These are phyloP conservation scores for Arnoldichthys spilopterus DNA, from an alignment of 2,797 vertebrate genomes.

Conservation along the genomic window DNA sequence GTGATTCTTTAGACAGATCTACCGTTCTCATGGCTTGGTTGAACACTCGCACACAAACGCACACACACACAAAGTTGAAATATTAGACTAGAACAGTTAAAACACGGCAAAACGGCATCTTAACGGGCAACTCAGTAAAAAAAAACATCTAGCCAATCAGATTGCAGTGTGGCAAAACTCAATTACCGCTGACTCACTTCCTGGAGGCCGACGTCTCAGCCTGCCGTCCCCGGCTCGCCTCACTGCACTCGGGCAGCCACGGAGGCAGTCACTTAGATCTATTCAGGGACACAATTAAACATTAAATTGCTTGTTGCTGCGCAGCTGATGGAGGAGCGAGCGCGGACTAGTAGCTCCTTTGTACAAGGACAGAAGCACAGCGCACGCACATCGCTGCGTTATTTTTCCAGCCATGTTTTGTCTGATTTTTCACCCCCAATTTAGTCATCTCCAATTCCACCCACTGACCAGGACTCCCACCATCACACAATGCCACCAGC, in stretches of 20 bases:
- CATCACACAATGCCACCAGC: too few species aligned
- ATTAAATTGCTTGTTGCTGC: slow-evolving; percentile 37
- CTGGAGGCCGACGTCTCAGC: neutral
- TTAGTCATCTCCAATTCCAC: too few species aligned
- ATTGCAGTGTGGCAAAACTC: neutral
- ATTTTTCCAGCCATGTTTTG: too few species aligned
- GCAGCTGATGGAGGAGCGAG: neutral
- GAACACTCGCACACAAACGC: too few species aligned
- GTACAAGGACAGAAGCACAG: neutral
- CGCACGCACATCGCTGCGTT: neutral
- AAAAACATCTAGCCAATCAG: slow-evolving; percentile 36
- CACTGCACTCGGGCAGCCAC: neutral
- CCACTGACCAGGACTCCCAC: too few species aligned
- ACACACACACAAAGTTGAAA: too few species aligned
- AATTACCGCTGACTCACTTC: slow-evolving; percentile 21
- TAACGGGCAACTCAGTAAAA: too few species aligned
- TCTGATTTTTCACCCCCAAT: too few species aligned
- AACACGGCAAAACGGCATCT: too few species aligned
- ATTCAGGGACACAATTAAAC: slow-evolving; percentile 45
- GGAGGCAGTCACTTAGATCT: slow-evolving; percentile 26
- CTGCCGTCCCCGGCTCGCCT: neutral
- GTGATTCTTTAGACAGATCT: too few species aligned
- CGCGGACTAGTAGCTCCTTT: neutral
- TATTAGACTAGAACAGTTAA: too few species aligned
- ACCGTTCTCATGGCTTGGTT: too few species aligned